Percentiles rank a stretch among this genome's conserved stretches.
Conservation (phyloP, 1,140 invertebrate genomes). For the Hermetia illucens region DNA sequence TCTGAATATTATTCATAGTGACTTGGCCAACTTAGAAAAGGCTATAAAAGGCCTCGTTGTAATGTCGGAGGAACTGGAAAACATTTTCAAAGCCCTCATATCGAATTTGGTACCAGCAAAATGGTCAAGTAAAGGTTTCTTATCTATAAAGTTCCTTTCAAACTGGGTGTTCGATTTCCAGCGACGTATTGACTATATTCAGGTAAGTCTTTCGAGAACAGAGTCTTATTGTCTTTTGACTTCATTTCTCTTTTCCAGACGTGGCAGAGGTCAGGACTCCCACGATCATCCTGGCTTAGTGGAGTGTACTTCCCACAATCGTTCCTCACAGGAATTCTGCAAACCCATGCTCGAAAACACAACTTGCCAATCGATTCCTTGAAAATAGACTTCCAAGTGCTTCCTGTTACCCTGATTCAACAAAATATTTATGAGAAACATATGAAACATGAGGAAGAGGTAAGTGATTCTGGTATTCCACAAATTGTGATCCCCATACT, state of each 20-base stretch:
- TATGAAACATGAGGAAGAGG: conserved; percentile 15
- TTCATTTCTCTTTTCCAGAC: conserved; percentile 31
- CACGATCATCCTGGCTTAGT: conserved; percentile 75
- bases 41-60: conserved; percentile 77
- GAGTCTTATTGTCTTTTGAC: neutral
- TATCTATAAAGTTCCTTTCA: conserved; percentile 68
- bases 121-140: conserved; percentile 72
- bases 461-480: too few species aligned
- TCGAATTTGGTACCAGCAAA: conserved; percentile 66
- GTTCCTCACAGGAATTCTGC: conserved; percentile 72
- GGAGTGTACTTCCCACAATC: conserved; percentile 87
- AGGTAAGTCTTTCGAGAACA: too few species aligned
- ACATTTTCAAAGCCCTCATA: conserved; percentile 58
- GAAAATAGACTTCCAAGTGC: conserved; percentile 57
- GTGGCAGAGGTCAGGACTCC: conserved; percentile 57
- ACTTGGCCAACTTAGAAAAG: conserved; percentile 60
- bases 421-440: conserved; percentile 45
- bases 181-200: conserved; percentile 62
- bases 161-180: conserved; percentile 72
- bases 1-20: conserved; percentile 50
- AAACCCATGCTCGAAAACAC: conserved; percentile 71
- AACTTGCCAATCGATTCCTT: conserved; percentile 73
- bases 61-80: conserved; percentile 76
- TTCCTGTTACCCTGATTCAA: conserved; percentile 43
- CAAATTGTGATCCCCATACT: too few species aligned